Conservation (phyloP, 2,888 invertebrate species). For the Troides aeacus region DNA sequence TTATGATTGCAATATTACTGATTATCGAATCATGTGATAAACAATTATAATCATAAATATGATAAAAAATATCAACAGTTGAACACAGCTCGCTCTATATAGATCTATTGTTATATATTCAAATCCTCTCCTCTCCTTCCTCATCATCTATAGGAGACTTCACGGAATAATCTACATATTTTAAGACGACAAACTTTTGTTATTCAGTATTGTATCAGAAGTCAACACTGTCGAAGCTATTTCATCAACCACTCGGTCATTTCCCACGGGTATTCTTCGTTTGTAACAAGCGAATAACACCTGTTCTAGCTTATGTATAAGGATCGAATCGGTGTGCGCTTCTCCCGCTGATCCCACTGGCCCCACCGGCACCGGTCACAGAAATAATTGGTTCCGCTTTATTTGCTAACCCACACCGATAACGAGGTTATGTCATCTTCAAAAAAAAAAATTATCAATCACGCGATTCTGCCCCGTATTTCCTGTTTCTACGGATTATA, state of each 20-base stretch:
- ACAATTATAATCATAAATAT: not conserved
- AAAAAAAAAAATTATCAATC: conserved; percentile 27
- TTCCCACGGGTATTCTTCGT: conserved; percentile 48
- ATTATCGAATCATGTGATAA: not conserved
- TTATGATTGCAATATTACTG: not conserved
- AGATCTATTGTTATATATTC: not conserved
- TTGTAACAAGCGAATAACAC: conserved; percentile 15
- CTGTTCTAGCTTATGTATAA: conserved; percentile 18
- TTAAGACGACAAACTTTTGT: not conserved
- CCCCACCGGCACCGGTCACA: conserved; percentile 39
- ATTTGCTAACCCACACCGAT: conserved; percentile 52
- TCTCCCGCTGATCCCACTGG: conserved; percentile 25
- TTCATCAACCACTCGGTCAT: conserved; percentile 34
- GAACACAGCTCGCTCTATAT: not conserved
- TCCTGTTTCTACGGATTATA: conserved; percentile 17
- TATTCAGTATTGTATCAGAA: conserved; percentile 3
- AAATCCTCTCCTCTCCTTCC: not conserved
- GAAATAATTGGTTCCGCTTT: conserved; percentile 57
- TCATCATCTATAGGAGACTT: not conserved
- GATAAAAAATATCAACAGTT: not conserved
- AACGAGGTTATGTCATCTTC: conserved; percentile 34
- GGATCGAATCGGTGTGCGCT: conserved; percentile 22
- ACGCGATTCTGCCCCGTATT: conserved; percentile 26
- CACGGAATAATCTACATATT: not conserved
- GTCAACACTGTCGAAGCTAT: conserved; percentile 43